Conservation (phyloP, 2,888 invertebrate species). For the Sarcophaga caerulescens region DNA sequence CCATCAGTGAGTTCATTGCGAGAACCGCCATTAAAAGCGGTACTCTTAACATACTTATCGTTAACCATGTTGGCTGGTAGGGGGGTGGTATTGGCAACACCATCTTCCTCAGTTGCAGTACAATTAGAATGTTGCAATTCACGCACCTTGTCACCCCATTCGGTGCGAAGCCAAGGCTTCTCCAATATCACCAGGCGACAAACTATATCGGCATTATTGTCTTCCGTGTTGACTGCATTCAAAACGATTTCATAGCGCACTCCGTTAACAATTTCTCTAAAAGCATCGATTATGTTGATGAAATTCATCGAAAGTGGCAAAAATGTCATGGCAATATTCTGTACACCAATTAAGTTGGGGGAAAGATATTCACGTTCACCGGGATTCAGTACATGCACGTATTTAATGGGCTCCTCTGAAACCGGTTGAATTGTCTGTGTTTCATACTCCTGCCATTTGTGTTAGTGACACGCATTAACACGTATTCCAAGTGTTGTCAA, state of each 20-base stretch:
- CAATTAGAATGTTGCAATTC: constrained; percentile 86
- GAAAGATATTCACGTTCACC: constrained; percentile 80
- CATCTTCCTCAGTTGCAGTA: constrained; percentile 80
- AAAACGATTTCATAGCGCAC: constrained; percentile 79
- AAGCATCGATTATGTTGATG: constrained; percentile 79
- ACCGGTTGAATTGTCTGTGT: constrained; percentile 67
- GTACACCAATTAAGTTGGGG: constrained; percentile 79
- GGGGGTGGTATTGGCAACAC: constrained; percentile 53
- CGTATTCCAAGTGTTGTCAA: background rate
- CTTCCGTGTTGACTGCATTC: constrained; percentile 77
- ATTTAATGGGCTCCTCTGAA: constrained; percentile 75
- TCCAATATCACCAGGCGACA: constrained; percentile 86
- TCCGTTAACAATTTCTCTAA: constrained; percentile 79
- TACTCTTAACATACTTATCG: constrained; percentile 78
- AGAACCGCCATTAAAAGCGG: constrained; percentile 77
- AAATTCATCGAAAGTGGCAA: constrained; percentile 79
- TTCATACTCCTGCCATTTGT: constrained; percentile 40
- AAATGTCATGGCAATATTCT: constrained; percentile 79
- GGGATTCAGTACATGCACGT: constrained; percentile 78
- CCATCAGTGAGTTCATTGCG: constrained; percentile 77
- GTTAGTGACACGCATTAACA: background rate
- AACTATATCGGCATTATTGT: constrained; percentile 76
- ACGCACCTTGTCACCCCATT: constrained; percentile 84
- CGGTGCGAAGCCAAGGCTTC: constrained; percentile 85
- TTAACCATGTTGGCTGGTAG: constrained; percentile 71